Evolutionary conservation across 2,113 vertebrate genomes (phyloP).

Genomic region (Chrysemys picta): DNA sequence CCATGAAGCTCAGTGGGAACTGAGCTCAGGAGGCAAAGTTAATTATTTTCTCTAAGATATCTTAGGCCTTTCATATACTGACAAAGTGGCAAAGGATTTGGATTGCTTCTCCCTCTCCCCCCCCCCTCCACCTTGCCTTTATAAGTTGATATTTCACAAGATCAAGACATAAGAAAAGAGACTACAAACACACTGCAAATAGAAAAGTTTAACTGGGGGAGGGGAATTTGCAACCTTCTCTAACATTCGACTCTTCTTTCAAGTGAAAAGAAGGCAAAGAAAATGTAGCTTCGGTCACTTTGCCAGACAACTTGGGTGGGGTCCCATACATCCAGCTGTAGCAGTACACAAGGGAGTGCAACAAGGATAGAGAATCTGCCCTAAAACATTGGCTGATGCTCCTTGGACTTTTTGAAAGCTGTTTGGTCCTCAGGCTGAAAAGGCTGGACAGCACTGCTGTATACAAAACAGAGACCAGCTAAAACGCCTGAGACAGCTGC

Average conservation of each 20-base stretch:
- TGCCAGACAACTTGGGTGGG: background rate
- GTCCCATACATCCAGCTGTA: background rate
- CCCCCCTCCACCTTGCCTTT: background rate
- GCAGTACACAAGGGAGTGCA: background rate
- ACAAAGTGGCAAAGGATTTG: background rate
- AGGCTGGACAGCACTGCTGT: background rate
- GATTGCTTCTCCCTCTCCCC: background rate
- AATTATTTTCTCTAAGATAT: background rate
- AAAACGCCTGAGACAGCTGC: background rate
- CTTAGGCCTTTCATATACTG: background rate
- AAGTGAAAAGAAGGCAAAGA: background rate
- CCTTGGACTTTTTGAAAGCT: background rate
- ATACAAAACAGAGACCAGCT: background rate
- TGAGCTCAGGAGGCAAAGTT: background rate
- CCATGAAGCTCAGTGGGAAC: background rate
- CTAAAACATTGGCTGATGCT: background rate
- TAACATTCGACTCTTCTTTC: background rate
- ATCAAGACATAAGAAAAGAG: background rate
- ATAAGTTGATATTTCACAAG: background rate
- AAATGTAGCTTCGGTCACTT: background rate
- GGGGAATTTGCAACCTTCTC: background rate
- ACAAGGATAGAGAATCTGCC: background rate
- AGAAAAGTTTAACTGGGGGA: background rate
- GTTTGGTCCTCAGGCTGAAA: background rate
- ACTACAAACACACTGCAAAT: background rate